phyloP scores from a whole-genome alignment of 2,888 invertebrate species.

The Elysia crispata region DNA sequence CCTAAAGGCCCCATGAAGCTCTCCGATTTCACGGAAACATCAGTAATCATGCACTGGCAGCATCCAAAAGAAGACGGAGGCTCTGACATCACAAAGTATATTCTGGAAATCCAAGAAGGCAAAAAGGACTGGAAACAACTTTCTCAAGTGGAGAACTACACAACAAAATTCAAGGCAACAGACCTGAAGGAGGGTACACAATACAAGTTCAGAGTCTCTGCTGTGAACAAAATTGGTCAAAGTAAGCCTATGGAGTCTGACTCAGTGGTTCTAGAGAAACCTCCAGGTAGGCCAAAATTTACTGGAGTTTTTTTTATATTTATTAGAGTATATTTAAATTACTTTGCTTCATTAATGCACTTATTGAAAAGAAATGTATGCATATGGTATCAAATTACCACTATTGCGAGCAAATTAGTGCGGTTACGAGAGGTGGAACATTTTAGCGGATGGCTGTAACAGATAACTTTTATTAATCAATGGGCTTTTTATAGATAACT shows the following conservation, averaged over 20 bases:
- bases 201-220: conserved; percentile 68
- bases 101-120: conserved; percentile 63
- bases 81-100: conserved; percentile 58
- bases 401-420: no score
- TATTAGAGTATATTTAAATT: no score
- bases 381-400: no score
- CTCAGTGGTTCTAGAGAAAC: conserved; percentile 60
- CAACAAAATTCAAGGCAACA: conserved; percentile 57
- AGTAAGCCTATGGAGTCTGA: conserved; percentile 64
- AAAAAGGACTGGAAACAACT: conserved; percentile 95
- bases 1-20: conserved; percentile 68
- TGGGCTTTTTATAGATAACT: no score
- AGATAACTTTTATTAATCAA: no score
- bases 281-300: conserved; percentile 82
- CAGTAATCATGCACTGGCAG: conserved; percentile 66
- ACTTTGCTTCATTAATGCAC: no score
- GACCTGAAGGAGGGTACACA: conserved; percentile 82
- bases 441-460: no score
- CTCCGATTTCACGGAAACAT: conserved; percentile 81
- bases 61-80: conserved; percentile 70
- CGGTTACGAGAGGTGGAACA: no score
- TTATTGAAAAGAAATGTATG: no score
- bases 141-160: conserved; percentile 79
- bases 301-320: no score
- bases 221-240: conserved; percentile 64